Percentiles rank a stretch among this genome's conserved stretches.
phyloP scores from a whole-genome alignment of 1,140 invertebrate species.

The Ceratosolen fusciceps region DNA sequence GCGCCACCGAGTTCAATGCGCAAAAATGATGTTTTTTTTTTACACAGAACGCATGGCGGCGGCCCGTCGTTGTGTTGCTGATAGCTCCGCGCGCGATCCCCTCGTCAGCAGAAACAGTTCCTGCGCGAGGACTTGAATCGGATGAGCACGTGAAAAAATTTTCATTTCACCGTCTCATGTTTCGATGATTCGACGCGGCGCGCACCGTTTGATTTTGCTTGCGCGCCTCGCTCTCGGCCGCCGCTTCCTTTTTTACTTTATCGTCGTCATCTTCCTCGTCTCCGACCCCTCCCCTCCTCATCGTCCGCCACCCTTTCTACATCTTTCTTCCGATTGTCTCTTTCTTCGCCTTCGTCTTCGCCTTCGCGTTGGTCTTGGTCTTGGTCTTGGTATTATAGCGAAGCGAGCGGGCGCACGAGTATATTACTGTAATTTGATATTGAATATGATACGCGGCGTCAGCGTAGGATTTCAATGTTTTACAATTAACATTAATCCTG shows the following conservation, averaged over 20 bases:
- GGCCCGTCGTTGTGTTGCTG: neutral
- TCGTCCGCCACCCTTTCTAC: neutral
- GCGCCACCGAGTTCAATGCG: neutral
- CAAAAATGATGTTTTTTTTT: slow-evolving; percentile 14
- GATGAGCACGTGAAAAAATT: slow-evolving; percentile 18
- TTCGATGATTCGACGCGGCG: slow-evolving; percentile 30
- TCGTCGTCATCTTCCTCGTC: neutral
- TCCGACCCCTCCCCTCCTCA: too few species aligned
- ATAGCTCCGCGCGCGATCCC: neutral
- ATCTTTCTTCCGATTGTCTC: neutral
- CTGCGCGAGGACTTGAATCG: slow-evolving; percentile 26
- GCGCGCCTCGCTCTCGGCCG: neutral
- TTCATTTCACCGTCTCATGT: slow-evolving; percentile 9
- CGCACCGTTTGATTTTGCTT: slow-evolving; percentile 9
- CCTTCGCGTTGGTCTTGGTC: too few species aligned
- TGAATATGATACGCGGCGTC: slow-evolving; percentile 17
- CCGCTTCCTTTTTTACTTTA: slow-evolving; percentile 1
- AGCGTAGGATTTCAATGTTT: slow-evolving; percentile 10
- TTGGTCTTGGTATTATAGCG: too few species aligned
- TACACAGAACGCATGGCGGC: neutral
- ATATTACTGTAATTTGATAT: slow-evolving; percentile 29
- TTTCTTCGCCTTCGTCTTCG: too few species aligned
- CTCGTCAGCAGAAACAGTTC: slow-evolving; percentile 12
- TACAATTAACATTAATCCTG: neutral
- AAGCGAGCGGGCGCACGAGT: too few species aligned